A percentile compares a stretch with the other conserved stretches of the same genome.
These are phyloP conservation scores for Hydrozoanthus tunicans DNA, from an alignment of 64 coral and sea anemone species.

Conservation along the genomic window DNA sequence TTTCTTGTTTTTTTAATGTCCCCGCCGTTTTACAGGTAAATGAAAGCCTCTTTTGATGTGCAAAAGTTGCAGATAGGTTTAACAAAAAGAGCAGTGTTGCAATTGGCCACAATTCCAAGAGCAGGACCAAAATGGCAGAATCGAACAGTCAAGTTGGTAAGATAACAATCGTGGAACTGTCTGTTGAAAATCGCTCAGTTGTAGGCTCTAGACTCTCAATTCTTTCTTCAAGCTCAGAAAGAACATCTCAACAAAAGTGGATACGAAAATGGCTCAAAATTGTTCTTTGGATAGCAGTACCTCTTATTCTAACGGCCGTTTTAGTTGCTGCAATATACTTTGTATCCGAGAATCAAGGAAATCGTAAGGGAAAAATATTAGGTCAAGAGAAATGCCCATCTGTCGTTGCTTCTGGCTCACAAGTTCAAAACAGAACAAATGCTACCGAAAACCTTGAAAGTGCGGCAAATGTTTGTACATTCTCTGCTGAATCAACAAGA, in stretches of 20 bases:
- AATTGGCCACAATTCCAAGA: slow-evolving; percentile 1
- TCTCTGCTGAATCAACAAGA: slow-evolving; percentile 27
- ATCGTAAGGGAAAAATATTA: background rate
- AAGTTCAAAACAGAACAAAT: background rate
- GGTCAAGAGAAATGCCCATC: background rate
- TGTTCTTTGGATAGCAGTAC: background rate
- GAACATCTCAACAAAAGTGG: background rate
- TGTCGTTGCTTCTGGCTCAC: background rate
- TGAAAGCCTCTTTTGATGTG: background rate
- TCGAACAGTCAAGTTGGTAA: background rate
- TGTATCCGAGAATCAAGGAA: background rate
- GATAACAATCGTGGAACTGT: background rate
- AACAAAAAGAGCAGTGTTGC: background rate
- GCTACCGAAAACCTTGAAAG: background rate
- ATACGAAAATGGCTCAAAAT: slow-evolving; percentile 25
- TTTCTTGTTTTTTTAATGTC: background rate
- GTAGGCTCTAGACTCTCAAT: slow-evolving; percentile 32
- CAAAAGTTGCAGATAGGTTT: background rate
- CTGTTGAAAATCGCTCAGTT: background rate
- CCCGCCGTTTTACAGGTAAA: background rate
- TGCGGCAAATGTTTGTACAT: background rate
- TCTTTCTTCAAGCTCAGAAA: slow-evolving; percentile 29
- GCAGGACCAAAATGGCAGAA: background rate
- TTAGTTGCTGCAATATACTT: slow-evolving; percentile 10
- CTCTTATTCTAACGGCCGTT: slow-evolving; percentile 9